These are phyloP conservation scores for Caenorhabditis panamensis DNA, from an alignment of 2,888 invertebrate genomes.

Conservation along the genomic window DNA sequence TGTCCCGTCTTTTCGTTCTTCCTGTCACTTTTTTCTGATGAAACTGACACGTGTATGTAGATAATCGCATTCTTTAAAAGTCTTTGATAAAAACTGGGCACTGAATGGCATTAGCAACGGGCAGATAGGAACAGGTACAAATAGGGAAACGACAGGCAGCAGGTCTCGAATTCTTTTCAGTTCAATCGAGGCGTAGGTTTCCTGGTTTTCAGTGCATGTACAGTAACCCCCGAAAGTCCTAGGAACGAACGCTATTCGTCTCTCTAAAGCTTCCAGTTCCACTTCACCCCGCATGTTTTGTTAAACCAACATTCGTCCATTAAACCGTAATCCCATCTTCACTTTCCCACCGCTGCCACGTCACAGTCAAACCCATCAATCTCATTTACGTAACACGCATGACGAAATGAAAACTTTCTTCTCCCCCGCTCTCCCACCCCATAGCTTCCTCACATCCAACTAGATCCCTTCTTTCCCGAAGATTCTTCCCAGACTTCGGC, in stretches of 20 bases:
- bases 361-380: slow-evolving; percentile 33
- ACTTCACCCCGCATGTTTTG: not conserved
- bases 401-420: slow-evolving; percentile 45
- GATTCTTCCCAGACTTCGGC: too few species aligned
- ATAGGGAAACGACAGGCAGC: not conserved
- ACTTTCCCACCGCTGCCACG: slow-evolving; percentile 13
- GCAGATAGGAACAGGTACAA: not conserved
- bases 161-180: not conserved
- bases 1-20: slow-evolving; percentile 1
- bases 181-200: not conserved
- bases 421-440: not conserved
- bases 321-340: not conserved
- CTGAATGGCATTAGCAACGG: not conserved
- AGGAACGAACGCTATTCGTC: not conserved
- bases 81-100: slow-evolving; percentile 23
- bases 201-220: too few species aligned
- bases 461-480: slow-evolving; percentile 14
- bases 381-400: slow-evolving; percentile 53
- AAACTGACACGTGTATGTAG: slow-evolving; percentile 5
- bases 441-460: slow-evolving; percentile 15
- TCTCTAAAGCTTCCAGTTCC: not conserved
- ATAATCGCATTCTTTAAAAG: slow-evolving; percentile 15
- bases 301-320: slow-evolving; percentile 3
- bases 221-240: too few species aligned
- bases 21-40: not conserved